Percentiles rank a stretch among this genome's conserved stretches.
phyloP scores from a whole-genome alignment of 64 coral and sea anemone genomes.

The Astreopora myriophthalma region DNA sequence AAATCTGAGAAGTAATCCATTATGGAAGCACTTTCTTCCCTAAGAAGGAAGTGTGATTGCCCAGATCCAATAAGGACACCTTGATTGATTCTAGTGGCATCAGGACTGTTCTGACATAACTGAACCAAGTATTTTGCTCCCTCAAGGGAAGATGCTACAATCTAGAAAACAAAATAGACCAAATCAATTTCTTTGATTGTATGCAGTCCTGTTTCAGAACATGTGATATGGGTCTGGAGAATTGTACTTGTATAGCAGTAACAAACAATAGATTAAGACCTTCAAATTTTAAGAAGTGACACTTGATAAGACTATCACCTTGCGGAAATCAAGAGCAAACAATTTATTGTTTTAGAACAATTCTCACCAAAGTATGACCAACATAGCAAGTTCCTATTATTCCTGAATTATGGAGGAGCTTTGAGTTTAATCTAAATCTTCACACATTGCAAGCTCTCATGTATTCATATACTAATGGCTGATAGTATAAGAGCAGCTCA shows the following conservation, averaged over 20 bases:
- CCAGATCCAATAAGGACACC: slow-evolving; percentile 74
- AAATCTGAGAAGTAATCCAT: slow-evolving; percentile 49
- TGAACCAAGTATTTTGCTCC: slow-evolving; percentile 72
- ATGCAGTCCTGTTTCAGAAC: not conserved
- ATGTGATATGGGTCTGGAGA: not conserved
- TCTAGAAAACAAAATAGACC: slow-evolving; percentile 29
- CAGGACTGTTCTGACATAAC: slow-evolving; percentile 68
- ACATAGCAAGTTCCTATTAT: too few relatives aligned
- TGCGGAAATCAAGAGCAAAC: too few relatives aligned
- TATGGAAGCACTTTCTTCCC: slow-evolving; percentile 50
- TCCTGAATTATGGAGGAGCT: too few relatives aligned
- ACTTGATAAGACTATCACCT: too few relatives aligned
- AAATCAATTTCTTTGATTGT: not conserved
- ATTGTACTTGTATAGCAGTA: not conserved
- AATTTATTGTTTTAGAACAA: too few relatives aligned
- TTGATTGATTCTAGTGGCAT: slow-evolving; percentile 71
- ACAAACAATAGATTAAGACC: too few relatives aligned
- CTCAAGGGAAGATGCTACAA: slow-evolving; percentile 66
- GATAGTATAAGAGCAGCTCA: too few relatives aligned
- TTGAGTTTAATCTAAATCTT: too few relatives aligned
- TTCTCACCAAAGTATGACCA: too few relatives aligned
- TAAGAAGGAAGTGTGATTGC: slow-evolving; percentile 45
- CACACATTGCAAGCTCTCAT: too few relatives aligned
- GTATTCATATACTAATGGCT: too few relatives aligned
- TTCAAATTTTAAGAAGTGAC: too few relatives aligned